Evolutionary conservation across 2,888 invertebrate species (phyloP).

Genomic region (Parochlus steinenii): DNA sequence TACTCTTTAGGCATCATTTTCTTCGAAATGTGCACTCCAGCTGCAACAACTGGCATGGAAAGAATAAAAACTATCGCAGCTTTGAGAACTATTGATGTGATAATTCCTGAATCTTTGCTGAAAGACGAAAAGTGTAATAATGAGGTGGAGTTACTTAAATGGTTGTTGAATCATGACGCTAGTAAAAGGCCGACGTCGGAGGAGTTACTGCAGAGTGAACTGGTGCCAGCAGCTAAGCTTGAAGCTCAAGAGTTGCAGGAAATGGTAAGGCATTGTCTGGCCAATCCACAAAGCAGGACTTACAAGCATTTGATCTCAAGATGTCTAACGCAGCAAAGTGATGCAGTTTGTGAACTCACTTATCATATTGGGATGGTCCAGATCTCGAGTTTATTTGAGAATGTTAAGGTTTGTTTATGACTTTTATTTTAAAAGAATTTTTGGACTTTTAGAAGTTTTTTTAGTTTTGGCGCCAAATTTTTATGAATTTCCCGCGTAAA

Average conservation of each 20-base stretch:
- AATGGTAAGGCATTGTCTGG: constrained; percentile 62
- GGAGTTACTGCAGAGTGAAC: constrained; percentile 64
- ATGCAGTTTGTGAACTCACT: constrained; percentile 45
- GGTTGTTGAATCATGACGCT: constrained; percentile 76
- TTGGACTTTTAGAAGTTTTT: neutral
- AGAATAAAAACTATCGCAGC: constrained; percentile 58
- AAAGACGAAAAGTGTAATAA: constrained; percentile 23
- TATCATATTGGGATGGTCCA: constrained; percentile 50
- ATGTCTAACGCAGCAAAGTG: constrained; percentile 28
- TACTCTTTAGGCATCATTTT: constrained; percentile 82
- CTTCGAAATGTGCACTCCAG: constrained; percentile 87
- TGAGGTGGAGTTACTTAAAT: constrained; percentile 38
- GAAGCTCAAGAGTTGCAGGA: constrained; percentile 75
- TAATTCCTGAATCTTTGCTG: constrained; percentile 52
- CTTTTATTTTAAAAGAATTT: constrained; percentile 15
- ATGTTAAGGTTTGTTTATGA: constrained; percentile 22
- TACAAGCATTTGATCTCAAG: constrained; percentile 49
- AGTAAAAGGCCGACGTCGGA: constrained; percentile 67
- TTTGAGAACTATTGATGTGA: constrained; percentile 49
- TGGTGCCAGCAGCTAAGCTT: constrained; percentile 71
- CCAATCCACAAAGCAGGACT: constrained; percentile 61
- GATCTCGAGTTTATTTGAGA: constrained; percentile 28
- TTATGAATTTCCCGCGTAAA: too few species aligned
- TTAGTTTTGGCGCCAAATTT: neutral
- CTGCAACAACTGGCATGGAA: constrained; percentile 79